Base-by-base conservation (phyloP, 92 coral and sea anemone species). In the Palythoa grandis region DNA sequence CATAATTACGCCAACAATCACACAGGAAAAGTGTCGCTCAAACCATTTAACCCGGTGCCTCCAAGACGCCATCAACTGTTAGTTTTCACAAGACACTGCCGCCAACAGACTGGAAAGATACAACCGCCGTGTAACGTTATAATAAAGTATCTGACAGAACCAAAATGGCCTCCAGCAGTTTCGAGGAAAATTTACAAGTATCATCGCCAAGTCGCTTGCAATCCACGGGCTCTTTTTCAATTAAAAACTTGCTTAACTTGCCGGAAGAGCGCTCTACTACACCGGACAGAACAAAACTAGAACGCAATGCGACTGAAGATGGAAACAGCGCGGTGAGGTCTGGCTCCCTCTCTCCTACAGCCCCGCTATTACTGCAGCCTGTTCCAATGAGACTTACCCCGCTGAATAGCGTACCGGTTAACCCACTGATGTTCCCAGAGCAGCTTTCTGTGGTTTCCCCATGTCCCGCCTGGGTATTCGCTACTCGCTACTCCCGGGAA, bases 1-100 rank as follows among this genome's bases (percentile, higher is more conserved):
- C 63, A 47, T 80, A 80, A 80, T 80, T 80, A 80, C 63, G 58
- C 85, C 63, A 80, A 67, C 85, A 80, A 67, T 80, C 85, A 80
- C 85, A 29, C 73, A 80, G 85, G 85, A 80, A 80, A 47, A 65
- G 85, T 80, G 85, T 80, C 85, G 52, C 85, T 80, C 47, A 70
- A 54, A 70, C 85, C 85, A 80, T 80, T 80, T 80, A 80, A 80
- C 85, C 74, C 58, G 85, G 85, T 80, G 85, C 85, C 85, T 80
- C 47, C 63, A 25, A 80, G 85, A 9, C 85, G 74, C 85, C 85
- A 66, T 80, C 74, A 80, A 67, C 85, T 80, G 85, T 67, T 80
- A 80, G 73, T 80, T 80, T 80, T 80, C 85, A 80, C 85, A 67
- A 80, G 74, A 52, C 39, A 65, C 58, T 65, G 85, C 85, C 85